Conservation (phyloP, 2,888 invertebrate genomes). For the Steinernema carpocapsae region DNA sequence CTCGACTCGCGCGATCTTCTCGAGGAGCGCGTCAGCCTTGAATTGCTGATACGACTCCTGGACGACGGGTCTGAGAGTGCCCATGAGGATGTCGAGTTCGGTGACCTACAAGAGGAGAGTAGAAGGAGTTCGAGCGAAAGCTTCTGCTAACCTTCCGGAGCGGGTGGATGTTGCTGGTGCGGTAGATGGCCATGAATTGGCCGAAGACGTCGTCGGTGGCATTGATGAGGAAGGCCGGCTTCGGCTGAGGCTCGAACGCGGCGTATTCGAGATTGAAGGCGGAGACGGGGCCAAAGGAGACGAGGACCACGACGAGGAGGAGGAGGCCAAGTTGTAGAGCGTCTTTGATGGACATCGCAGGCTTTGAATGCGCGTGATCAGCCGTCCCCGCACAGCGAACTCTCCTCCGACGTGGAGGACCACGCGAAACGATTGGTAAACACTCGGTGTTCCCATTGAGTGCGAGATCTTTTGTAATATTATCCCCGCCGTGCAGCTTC, state of each 20-base stretch:
- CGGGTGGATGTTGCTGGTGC: slow-evolving; percentile 50
- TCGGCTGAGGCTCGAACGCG: slow-evolving; percentile 50
- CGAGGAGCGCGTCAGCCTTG: slow-evolving; percentile 51
- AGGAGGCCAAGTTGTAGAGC: not conserved
- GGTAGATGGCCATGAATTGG: slow-evolving; percentile 56
- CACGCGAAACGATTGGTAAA: slow-evolving; percentile 23
- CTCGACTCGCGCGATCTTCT: slow-evolving; percentile 51
- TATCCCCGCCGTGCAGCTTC: slow-evolving; percentile 28
- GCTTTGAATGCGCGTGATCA: not conserved
- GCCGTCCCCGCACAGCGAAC: not conserved
- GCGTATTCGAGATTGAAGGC: slow-evolving; percentile 27
- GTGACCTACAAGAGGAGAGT: slow-evolving; percentile 43
- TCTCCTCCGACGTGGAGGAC: slow-evolving; percentile 15
- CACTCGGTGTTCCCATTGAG: slow-evolving; percentile 33
- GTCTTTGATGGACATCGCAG: not conserved
- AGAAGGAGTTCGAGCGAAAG: too few species aligned
- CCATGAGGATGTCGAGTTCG: slow-evolving; percentile 53
- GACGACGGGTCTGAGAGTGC: slow-evolving; percentile 52
- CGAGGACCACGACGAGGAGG: not conserved
- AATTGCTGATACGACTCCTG: slow-evolving; percentile 51
- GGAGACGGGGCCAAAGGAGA: not conserved
- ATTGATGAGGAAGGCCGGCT: slow-evolving; percentile 52
- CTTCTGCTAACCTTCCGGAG: slow-evolving; percentile 45
- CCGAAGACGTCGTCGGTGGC: slow-evolving; percentile 52
- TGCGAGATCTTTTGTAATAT: slow-evolving; percentile 28